Conservation (phyloP, 2,113 vertebrate species). For the Daphoenositta chrysoptera region DNA sequence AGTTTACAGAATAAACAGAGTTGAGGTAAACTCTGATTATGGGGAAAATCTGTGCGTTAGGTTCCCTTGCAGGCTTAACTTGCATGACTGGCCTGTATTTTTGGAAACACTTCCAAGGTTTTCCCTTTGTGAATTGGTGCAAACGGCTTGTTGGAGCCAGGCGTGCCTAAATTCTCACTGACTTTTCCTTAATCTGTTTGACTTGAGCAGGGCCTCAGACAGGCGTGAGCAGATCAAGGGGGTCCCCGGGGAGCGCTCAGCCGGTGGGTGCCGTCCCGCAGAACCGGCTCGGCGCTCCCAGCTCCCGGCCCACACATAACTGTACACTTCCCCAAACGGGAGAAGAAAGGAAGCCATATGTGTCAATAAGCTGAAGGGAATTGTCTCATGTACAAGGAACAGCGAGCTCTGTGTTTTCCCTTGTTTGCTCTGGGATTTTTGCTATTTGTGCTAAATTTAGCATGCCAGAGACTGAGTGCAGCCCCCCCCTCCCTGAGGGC, state of each 20-base stretch:
- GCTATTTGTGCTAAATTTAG: neutral
- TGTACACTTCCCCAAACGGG: neutral
- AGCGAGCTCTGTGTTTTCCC: conserved; percentile 1
- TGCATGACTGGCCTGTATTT: conserved; percentile 29
- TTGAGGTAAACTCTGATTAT: conserved; percentile 58
- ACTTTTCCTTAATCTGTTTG: conserved; percentile 54
- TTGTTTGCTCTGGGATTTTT: neutral
- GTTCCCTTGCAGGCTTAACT: conserved; percentile 40
- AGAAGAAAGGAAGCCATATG: neutral
- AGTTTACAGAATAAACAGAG: conserved; percentile 71
- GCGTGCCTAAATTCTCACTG: conserved; percentile 53
- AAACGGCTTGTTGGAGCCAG: conserved; percentile 16
- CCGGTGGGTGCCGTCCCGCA: neutral
- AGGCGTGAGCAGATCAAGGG: conserved; percentile 17
- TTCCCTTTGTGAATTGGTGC: conserved; percentile 53
- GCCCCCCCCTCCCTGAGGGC: neutral
- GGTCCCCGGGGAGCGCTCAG: neutral
- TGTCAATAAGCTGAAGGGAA: neutral
- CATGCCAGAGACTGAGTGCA: neutral
- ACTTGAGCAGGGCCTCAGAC: neutral
- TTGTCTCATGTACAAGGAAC: neutral
- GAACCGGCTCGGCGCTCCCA: neutral
- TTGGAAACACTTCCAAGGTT: conserved; percentile 49
- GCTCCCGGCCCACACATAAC: neutral
- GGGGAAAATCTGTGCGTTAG: conserved; percentile 26